phyloP scores from a whole-genome alignment of 2,797 vertebrate genomes.

The Falco novaeseelandiae region DNA sequence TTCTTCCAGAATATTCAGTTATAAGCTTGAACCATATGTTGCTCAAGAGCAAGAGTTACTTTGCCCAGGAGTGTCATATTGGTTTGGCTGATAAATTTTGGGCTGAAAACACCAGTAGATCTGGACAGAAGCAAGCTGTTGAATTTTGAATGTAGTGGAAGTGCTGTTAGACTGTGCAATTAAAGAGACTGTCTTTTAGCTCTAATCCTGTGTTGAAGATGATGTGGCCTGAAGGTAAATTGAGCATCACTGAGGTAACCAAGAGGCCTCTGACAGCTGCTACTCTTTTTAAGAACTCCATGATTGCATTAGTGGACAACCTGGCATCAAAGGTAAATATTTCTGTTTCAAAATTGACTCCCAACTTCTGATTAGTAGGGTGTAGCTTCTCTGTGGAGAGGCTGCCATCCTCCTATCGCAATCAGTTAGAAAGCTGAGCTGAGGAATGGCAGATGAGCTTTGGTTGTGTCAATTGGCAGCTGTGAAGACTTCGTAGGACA shows the following conservation, averaged over 20 bases:
- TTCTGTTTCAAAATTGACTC: not conserved
- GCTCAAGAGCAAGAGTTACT: not conserved
- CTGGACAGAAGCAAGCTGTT: not conserved
- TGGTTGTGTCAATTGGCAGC: not conserved
- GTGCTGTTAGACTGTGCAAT: not conserved
- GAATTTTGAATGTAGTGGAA: not conserved
- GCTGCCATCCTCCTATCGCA: not conserved
- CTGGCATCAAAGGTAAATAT: conserved; percentile 89
- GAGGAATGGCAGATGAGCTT: not conserved
- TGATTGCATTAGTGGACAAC: conserved; percentile 97
- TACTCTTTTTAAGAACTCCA: conserved; percentile 96
- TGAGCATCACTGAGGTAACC: conserved; percentile 97
- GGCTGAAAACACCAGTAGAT: not conserved
- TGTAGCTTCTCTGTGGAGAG: not conserved
- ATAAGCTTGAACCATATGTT: not conserved
- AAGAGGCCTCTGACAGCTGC: conserved; percentile 94
- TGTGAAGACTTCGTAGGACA: not conserved
- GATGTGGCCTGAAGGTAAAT: conserved; percentile 98
- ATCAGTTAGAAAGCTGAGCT: not conserved
- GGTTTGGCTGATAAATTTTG: not conserved
- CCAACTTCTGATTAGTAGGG: not conserved
- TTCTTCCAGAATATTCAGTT: not conserved
- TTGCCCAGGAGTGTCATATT: not conserved
- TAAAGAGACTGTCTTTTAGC: conserved; percentile 73
- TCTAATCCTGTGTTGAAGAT: conserved; percentile 92